Percentiles rank a stretch among this genome's conserved stretches.
Evolutionary conservation across 2,888 invertebrate genomes (phyloP).

Genomic region (Isotomurus palustris): DNA sequence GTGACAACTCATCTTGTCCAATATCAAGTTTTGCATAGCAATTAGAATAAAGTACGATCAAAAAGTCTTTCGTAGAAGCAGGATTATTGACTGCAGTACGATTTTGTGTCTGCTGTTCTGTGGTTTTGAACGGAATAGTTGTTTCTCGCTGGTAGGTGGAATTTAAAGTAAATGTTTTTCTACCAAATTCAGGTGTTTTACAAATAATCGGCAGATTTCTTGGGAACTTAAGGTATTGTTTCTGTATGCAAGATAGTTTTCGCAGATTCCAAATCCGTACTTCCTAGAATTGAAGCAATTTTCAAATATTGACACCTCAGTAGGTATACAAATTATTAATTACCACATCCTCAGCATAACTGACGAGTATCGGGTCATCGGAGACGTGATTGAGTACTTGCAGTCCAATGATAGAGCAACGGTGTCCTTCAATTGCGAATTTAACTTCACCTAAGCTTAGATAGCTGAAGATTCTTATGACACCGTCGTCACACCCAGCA

Average conservation of each 20-base stretch:
- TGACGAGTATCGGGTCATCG: constrained; percentile 28
- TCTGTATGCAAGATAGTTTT: constrained; percentile 35
- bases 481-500: constrained; percentile 46
- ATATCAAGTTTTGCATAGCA: constrained; percentile 33
- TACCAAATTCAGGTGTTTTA: constrained; percentile 40
- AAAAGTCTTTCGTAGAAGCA: constrained; percentile 1
- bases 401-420: constrained; percentile 26
- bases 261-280: constrained; percentile 41
- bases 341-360: constrained; percentile 40
- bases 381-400: constrained; percentile 26
- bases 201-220: constrained; percentile 32
- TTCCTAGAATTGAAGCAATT: constrained; percentile 24
- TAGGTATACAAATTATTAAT: background rate
- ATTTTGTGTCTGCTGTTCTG: too few relatives aligned
- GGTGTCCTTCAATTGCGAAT: constrained; percentile 40
- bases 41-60: constrained; percentile 41
- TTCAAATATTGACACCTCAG: background rate
- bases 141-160: background rate
- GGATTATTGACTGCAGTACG: too few relatives aligned
- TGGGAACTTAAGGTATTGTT: constrained; percentile 37
- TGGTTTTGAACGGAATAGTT: too few relatives aligned
- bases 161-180: too few relatives aligned
- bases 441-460: constrained; percentile 37
- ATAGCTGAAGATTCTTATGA: constrained; percentile 44
- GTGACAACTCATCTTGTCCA: constrained; percentile 35